These are phyloP conservation scores for Phrixothrix hirtus DNA, from an alignment of 2,888 invertebrate genomes.

Conservation along the genomic window DNA sequence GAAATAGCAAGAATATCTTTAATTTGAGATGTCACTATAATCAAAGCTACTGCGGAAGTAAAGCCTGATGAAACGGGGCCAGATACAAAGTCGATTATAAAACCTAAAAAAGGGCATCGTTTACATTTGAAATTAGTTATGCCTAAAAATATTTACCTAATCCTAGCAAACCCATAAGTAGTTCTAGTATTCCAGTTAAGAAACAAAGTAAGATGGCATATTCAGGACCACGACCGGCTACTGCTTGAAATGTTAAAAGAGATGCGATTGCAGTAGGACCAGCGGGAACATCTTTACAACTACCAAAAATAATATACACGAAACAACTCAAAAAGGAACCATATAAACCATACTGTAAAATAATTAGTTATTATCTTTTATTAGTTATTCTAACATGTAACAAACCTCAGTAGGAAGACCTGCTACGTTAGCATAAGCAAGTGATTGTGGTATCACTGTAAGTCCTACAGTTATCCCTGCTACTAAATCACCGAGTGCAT, in stretches of 20 bases:
- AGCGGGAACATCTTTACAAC: conserved; percentile 89
- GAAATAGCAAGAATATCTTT: conserved; percentile 78
- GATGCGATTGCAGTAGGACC: conserved; percentile 93
- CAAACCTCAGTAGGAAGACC: conserved; percentile 71
- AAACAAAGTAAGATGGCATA: conserved; percentile 79
- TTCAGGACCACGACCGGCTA: conserved; percentile 65
- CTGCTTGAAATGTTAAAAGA: conserved; percentile 79
- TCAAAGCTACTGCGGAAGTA: conserved; percentile 86
- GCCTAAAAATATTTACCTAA: conserved; percentile 70
- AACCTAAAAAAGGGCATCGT: conserved; percentile 58
- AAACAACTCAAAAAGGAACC: conserved; percentile 92
- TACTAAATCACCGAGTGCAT: conserved; percentile 83
- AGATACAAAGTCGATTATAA: conserved; percentile 87
- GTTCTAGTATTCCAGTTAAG: conserved; percentile 72
- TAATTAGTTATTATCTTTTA: conserved; percentile 1
- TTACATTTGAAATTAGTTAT: not conserved
- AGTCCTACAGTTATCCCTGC: conserved; percentile 91
- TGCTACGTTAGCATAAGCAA: conserved; percentile 80
- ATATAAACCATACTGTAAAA: conserved; percentile 80
- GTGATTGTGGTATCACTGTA: conserved; percentile 89
- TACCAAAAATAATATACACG: conserved; percentile 87
- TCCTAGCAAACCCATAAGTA: conserved; percentile 81
- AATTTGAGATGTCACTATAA: conserved; percentile 87
- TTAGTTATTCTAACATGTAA: conserved; percentile 11
- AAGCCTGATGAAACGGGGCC: conserved; percentile 89